Evolutionary conservation across 2,888 invertebrate species (phyloP).

Genomic region (Xanthorhoe spadicearia): DNA sequence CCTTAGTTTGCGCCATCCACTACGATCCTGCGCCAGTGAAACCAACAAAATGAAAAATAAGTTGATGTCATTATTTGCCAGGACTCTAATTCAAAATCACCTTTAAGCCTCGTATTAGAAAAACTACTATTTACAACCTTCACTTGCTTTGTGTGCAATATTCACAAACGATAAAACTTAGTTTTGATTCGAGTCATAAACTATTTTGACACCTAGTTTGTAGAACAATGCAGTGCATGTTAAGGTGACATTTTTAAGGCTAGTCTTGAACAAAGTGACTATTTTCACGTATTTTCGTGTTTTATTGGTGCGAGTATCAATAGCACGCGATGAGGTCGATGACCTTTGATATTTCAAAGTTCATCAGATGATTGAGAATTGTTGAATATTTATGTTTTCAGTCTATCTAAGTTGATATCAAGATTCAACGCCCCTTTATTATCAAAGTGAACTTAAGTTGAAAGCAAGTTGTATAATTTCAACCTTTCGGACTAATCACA

Average conservation of each 20-base stretch:
- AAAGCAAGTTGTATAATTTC: background rate
- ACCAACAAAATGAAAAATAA: no score
- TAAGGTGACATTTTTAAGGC: slow-evolving; percentile 49
- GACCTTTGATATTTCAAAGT: slow-evolving; percentile 38
- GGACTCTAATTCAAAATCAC: no score
- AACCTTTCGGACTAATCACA: background rate
- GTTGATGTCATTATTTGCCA: no score
- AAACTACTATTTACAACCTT: background rate
- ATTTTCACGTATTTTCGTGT: slow-evolving; percentile 40
- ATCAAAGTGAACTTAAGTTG: background rate
- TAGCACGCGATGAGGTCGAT: slow-evolving; percentile 42
- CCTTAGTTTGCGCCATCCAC: no score
- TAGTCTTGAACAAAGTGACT: slow-evolving; percentile 44
- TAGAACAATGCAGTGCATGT: slow-evolving; percentile 53
- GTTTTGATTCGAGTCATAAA: slow-evolving; percentile 31
- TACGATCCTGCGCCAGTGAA: no score
- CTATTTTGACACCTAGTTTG: slow-evolving; percentile 51
- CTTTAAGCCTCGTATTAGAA: no score
- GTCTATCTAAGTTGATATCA: background rate
- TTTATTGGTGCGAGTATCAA: slow-evolving; percentile 33
- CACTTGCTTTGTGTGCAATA: slow-evolving; percentile 7
- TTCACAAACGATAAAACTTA: slow-evolving; percentile 4
- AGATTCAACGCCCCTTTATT: background rate
- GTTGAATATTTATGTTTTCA: slow-evolving; percentile 19
- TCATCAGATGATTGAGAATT: slow-evolving; percentile 36